Conservation (phyloP, 2,797 vertebrate genomes). For the Aldrovandia affinis region DNA sequence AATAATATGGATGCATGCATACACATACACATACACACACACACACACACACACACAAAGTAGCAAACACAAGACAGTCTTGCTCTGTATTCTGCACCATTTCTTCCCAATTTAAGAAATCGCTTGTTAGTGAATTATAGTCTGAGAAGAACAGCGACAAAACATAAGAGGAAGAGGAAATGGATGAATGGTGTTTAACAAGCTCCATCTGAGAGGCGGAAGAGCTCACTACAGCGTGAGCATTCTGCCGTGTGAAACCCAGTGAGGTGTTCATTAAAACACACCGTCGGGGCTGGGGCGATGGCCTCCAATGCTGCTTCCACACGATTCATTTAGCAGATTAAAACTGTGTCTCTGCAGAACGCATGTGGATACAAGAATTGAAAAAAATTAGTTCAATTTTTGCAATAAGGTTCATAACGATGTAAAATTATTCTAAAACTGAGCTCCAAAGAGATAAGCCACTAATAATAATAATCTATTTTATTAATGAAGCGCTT, state of each 20-base stretch:
- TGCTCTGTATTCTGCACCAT: background rate
- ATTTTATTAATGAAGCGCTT: no score
- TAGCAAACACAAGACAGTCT: background rate
- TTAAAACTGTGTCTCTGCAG: background rate
- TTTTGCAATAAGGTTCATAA: no score
- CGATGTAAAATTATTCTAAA: no score
- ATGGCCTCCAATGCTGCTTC: background rate
- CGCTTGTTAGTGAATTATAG: background rate
- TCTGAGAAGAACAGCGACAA: background rate
- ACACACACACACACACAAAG: background rate
- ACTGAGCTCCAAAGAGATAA: no score
- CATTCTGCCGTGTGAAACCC: background rate
- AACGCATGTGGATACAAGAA: background rate
- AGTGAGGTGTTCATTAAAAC: background rate
- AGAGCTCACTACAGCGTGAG: background rate
- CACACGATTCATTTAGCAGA: background rate
- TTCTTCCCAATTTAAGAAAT: background rate
- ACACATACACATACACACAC: background rate
- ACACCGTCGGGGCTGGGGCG: background rate
- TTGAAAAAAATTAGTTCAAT: background rate
- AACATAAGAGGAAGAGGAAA: constrained; percentile 5
- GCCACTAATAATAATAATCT: no score
- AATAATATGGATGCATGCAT: background rate
- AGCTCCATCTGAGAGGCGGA: constrained; percentile 3
- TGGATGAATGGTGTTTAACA: background rate